A percentile compares a stretch with the other conserved stretches of the same genome.
These are phyloP conservation scores for Hippocampus kuda DNA, from an alignment of 2,797 vertebrate genomes.

Conservation along the genomic window DNA sequence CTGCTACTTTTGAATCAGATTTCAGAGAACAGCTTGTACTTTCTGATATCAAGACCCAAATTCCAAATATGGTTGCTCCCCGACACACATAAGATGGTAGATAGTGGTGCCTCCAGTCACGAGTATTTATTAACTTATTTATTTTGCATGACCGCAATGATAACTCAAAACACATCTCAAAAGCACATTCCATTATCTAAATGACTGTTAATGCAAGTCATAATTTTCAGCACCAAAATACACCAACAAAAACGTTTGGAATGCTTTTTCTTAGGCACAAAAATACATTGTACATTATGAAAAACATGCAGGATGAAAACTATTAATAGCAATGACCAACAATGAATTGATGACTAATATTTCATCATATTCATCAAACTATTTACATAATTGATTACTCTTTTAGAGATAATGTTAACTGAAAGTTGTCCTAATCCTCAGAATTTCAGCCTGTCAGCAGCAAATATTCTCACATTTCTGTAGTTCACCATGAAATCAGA, in stretches of 20 bases:
- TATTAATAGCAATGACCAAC: no score
- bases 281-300: no score
- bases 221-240: not conserved
- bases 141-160: not conserved
- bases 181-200: not conserved
- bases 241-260: not conserved
- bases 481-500: no score
- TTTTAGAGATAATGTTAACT: no score
- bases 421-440: no score
- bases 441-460: no score
- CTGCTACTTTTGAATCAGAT: constrained; percentile 18
- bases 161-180: not conserved
- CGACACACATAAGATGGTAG: not conserved
- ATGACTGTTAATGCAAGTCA: not conserved
- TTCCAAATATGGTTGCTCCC: not conserved
- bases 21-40: constrained; percentile 10
- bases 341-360: no score
- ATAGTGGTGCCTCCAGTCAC: not conserved
- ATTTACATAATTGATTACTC: no score
- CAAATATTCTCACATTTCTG: no score
- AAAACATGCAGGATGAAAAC: no score
- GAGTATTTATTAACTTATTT: not conserved
- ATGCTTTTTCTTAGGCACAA: no score
- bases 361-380: no score
- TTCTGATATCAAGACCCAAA: not conserved